Base-by-base conservation (phyloP, 2,888 invertebrate genomes). In the Protophormia terraenovae region DNA sequence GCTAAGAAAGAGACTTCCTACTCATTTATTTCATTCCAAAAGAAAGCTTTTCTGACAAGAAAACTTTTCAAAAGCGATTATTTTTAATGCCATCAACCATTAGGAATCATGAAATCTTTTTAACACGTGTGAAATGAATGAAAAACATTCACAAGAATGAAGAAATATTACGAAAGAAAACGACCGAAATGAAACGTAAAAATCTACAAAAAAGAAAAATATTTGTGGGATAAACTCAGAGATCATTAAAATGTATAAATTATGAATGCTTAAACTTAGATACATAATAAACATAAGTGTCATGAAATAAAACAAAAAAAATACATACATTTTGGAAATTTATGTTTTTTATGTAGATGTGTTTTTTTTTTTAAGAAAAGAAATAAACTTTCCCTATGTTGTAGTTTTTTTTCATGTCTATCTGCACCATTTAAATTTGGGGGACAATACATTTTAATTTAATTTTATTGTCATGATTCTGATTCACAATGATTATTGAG, bases 171-270 rank as follows among this genome's bases (percentile, higher is more conserved):
- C 22, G 1, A 14, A 12, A 27, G 10, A 47, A 67, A 53, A 29
- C 16, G 10, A 32, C 32, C 47, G 19, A 24, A 10, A 12, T n/a
- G 5, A 38, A 38, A 55, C 22, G 38, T 71, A 66, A 47, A 58
- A 69, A 38, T 62, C 7, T 6, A 50, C n/a, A n/a, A n/a, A n/a
- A n/a, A n/a, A 12, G 12, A 27, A 69, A 66, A 71, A 29, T 79
- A 10, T 79, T 71, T 66, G 29, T 71, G 66, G 72, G 29, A 50
- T 53, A 75, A 50, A 62, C 72, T 19, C 62, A 77, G 60, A 84
- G 66, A 81, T 73, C 81, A 85, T 81, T 85, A 82, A 81, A 75
- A 66, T 58, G 55, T 45, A 47, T 82, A 85, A 85, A 78, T 82
- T 85, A 85, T 85, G 45, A 73, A 53, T 69, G 69, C 53, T 84